These are phyloP conservation scores for Hyla sarda DNA, from an alignment of 2,113 vertebrate genomes.

Conservation along the genomic window DNA sequence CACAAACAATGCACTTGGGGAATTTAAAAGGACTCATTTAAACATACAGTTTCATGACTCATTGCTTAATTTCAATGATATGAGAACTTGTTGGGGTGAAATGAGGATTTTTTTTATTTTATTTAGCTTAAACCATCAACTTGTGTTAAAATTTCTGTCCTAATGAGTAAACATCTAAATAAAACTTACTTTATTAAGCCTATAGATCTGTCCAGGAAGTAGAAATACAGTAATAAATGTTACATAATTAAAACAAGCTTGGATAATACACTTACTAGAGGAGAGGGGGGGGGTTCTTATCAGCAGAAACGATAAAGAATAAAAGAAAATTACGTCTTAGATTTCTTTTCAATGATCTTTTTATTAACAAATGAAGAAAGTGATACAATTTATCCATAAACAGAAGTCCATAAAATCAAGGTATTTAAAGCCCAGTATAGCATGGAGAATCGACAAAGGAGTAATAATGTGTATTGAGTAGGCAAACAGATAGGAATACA, in stretches of 20 bases:
- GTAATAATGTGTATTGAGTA: too few species aligned
- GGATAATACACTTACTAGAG: not conserved
- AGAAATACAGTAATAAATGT: constrained; percentile 29
- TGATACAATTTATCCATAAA: too few species aligned
- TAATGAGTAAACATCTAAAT: constrained; percentile 37
- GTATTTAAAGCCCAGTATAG: too few species aligned
- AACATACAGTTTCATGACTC: constrained; percentile 55
- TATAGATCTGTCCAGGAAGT: constrained; percentile 34
- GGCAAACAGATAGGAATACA: too few species aligned
- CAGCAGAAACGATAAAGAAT: not conserved
- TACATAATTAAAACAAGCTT: constrained; percentile 23
- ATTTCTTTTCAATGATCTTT: not conserved
- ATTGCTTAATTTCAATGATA: constrained; percentile 48
- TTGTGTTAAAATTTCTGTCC: constrained; percentile 3
- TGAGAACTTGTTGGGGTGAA: constrained; percentile 36
- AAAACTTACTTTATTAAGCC: constrained; percentile 33
- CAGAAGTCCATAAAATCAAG: too few species aligned
- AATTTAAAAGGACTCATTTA: constrained; percentile 44
- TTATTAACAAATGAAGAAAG: too few species aligned
- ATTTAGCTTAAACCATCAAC: not conserved
- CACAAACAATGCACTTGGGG: constrained; percentile 51
- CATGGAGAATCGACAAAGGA: too few species aligned
- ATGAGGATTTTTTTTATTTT: not conserved
- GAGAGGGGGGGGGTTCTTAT: not conserved
- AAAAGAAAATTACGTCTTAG: not conserved